Percentiles rank a stretch among this genome's conserved stretches.
phyloP scores from a whole-genome alignment of 1,140 invertebrate genomes.

The Ceratoteleas bidentatus region DNA sequence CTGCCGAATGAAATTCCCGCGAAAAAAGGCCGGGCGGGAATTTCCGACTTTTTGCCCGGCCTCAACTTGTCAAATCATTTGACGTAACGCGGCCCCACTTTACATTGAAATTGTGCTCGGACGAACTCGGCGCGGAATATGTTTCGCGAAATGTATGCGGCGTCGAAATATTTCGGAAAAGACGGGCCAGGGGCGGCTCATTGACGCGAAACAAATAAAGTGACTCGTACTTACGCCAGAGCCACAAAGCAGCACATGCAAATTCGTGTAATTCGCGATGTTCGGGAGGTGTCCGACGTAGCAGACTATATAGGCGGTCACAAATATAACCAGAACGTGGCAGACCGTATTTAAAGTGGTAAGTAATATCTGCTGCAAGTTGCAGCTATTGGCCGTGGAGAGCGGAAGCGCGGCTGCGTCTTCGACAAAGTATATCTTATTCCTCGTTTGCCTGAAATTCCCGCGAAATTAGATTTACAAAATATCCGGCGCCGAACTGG shows the following conservation, averaged over 20 bases:
- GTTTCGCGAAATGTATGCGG: too few species aligned
- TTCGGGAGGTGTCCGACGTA: constrained; percentile 24
- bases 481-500: constrained; percentile 19
- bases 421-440: constrained; percentile 38
- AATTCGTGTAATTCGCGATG: constrained; percentile 33
- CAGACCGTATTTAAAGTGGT: constrained; percentile 64
- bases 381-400: constrained; percentile 31
- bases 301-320: constrained; percentile 67
- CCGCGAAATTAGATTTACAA: constrained; percentile 38
- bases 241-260: constrained; percentile 70
- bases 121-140: neutral
- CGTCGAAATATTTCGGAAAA: too few species aligned
- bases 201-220: neutral
- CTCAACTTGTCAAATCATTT: neutral
- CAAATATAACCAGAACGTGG: constrained; percentile 68
- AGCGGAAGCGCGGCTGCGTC: constrained; percentile 5
- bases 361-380: constrained; percentile 37
- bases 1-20: neutral
- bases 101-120: neutral
- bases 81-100: neutral
- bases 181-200: too few species aligned
- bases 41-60: too few species aligned
- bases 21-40: neutral
- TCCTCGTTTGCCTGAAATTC: constrained; percentile 48
- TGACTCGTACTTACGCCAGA: constrained; percentile 70